Evolutionary conservation across 2,113 vertebrate species (phyloP).

Genomic region (Dinomys branickii): DNA sequence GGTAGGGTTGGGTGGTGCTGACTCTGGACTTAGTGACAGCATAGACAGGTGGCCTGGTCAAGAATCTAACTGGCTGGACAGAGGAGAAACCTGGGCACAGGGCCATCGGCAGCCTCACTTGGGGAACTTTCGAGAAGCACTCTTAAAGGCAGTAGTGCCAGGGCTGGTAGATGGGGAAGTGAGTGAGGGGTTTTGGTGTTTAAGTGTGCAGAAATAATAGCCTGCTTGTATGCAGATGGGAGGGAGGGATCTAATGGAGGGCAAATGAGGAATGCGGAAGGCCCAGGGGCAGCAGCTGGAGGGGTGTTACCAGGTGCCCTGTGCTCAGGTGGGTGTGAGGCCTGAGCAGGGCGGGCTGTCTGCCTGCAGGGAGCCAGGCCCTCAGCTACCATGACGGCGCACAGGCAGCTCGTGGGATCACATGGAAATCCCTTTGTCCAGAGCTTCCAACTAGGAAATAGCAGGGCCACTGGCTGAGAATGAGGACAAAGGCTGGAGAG

Average conservation of each 20-base stretch:
- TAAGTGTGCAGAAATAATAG: not conserved
- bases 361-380: not conserved
- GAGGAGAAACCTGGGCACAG: not conserved
- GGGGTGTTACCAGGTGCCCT: not conserved
- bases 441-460: not conserved
- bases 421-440: not conserved
- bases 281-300: not conserved
- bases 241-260: not conserved
- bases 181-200: not conserved
- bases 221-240: not conserved
- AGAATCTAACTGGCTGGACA: not conserved
- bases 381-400: not conserved
- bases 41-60: not conserved
- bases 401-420: fast-evolving
- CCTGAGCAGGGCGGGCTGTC: not conserved
- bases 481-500: not conserved
- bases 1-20: not conserved
- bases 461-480: not conserved
- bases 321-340: not conserved
- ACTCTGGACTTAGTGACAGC: not conserved
- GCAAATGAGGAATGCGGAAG: not conserved
- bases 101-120: not conserved
- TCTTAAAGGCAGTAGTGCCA: not conserved
- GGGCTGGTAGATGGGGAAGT: not conserved
- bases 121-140: not conserved